A percentile compares a stretch with the other conserved stretches of the same genome.
Conservation (phyloP, 2,888 invertebrate species). For the Notocelia uddmanniana region DNA sequence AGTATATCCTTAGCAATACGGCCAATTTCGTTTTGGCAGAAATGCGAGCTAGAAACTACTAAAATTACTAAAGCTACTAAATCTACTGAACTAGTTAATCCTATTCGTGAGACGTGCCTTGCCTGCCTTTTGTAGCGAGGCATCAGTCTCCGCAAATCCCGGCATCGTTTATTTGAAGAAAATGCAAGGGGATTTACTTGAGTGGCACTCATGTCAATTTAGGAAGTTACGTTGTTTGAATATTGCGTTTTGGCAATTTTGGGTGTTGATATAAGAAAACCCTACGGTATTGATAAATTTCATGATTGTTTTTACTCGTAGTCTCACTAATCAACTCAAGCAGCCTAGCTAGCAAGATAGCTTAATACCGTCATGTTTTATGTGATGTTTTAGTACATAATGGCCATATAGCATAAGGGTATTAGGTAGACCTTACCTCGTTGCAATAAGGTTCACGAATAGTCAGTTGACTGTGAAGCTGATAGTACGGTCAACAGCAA, state of each 20-base stretch:
- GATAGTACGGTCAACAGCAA: no score
- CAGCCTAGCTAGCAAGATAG: no score
- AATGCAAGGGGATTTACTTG: slow-evolving; percentile 13
- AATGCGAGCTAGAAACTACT: slow-evolving; percentile 12
- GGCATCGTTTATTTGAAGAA: slow-evolving; percentile 41
- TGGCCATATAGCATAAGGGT: no score
- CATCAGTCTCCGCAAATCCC: slow-evolving; percentile 42
- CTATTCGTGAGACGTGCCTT: slow-evolving; percentile 36
- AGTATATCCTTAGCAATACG: slow-evolving; percentile 3
- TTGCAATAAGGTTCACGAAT: no score
- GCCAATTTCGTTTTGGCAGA: slow-evolving; percentile 9
- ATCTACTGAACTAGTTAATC: slow-evolving; percentile 41
- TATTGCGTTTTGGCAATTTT: slow-evolving; percentile 13
- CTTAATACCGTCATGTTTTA: no score
- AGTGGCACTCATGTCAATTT: slow-evolving; percentile 37
- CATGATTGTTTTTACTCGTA: background rate
- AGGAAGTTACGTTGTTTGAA: slow-evolving; percentile 25
- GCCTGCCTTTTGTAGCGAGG: slow-evolving; percentile 21
- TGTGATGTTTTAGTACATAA: no score
- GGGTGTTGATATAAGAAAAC: background rate
- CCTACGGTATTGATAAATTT: background rate
- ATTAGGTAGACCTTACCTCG: no score
- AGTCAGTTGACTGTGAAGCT: no score
- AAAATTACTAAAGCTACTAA: slow-evolving; percentile 13
- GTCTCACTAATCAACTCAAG: no score